These are phyloP conservation scores for Lutjanus campechanus DNA, from an alignment of 2,797 vertebrate genomes.

Conservation along the genomic window DNA sequence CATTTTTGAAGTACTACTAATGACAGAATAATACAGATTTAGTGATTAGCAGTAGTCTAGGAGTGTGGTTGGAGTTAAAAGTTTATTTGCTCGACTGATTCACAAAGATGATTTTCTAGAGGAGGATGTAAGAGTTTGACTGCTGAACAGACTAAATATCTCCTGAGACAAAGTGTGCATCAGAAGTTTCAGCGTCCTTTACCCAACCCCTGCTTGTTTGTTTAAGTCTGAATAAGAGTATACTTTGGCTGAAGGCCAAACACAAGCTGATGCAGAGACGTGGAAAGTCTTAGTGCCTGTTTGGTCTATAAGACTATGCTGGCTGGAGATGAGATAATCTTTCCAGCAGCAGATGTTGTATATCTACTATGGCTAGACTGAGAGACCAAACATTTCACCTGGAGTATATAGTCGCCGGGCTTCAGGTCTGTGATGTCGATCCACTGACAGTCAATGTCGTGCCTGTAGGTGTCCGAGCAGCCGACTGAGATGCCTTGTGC, in stretches of 20 bases:
- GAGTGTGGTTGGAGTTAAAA: no score
- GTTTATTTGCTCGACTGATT: background rate
- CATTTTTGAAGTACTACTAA: background rate
- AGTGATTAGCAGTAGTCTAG: background rate
- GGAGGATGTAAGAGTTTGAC: background rate
- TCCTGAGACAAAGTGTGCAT: background rate
- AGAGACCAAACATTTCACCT: slow-evolving; percentile 78
- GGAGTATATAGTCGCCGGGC: slow-evolving; percentile 94
- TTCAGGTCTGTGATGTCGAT: slow-evolving; percentile 93
- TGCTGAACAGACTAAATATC: no score
- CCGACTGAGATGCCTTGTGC: slow-evolving; percentile 95
- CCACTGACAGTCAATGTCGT: slow-evolving; percentile 99
- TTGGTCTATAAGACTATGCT: slow-evolving; percentile 26
- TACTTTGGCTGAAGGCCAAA: slow-evolving; percentile 4
- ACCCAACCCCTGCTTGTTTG: slow-evolving; percentile 2
- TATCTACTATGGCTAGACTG: slow-evolving; percentile 1
- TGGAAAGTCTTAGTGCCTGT: slow-evolving; percentile 30
- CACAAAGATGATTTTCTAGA: background rate
- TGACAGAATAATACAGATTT: background rate
- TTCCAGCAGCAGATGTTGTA: slow-evolving; percentile 33
- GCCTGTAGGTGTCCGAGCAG: slow-evolving; percentile 96
- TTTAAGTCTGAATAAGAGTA: slow-evolving; percentile 4
- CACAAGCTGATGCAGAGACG: slow-evolving; percentile 9
- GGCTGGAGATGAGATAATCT: slow-evolving; percentile 32
- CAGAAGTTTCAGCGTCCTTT: slow-evolving; percentile 12